Percentiles rank a stretch among this genome's conserved stretches.
phyloP scores from a whole-genome alignment of 2,113 vertebrate species.

The Dromaius novaehollandiae region DNA sequence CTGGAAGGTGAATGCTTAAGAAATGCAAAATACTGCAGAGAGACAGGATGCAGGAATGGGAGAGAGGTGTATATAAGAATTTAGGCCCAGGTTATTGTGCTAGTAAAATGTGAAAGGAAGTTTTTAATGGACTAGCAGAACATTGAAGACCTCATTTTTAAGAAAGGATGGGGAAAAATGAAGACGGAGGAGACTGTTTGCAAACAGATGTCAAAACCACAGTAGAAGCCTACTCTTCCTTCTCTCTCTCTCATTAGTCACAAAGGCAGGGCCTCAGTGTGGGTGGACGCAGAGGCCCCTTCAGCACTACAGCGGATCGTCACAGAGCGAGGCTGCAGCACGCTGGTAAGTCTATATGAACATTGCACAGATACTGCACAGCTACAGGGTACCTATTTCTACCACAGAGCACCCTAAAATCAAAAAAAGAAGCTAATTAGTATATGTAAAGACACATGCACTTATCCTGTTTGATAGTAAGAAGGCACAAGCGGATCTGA shows the following conservation, averaged over 20 bases:
- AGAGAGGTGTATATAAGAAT: background rate
- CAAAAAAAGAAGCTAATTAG: background rate
- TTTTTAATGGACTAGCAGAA: background rate
- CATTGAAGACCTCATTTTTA: background rate
- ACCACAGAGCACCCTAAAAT: background rate
- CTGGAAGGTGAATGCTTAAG: background rate
- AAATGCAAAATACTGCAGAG: background rate
- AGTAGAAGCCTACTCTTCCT: background rate
- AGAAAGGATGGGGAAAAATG: background rate
- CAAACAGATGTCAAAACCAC: background rate
- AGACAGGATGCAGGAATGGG: background rate
- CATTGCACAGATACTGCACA: background rate
- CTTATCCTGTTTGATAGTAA: background rate
- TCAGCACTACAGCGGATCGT: background rate
- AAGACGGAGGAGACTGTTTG: background rate
- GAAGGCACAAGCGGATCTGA: background rate
- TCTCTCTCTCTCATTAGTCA: background rate
- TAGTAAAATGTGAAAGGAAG: background rate
- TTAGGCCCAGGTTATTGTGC: background rate
- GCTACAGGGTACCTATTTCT: background rate
- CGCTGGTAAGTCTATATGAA: background rate
- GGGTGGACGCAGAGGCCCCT: background rate
- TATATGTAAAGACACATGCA: background rate
- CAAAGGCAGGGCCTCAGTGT: background rate
- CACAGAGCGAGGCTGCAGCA: background rate